Conservation (phyloP, 1,140 invertebrate genomes). For the Monochamus saltuarius region DNA sequence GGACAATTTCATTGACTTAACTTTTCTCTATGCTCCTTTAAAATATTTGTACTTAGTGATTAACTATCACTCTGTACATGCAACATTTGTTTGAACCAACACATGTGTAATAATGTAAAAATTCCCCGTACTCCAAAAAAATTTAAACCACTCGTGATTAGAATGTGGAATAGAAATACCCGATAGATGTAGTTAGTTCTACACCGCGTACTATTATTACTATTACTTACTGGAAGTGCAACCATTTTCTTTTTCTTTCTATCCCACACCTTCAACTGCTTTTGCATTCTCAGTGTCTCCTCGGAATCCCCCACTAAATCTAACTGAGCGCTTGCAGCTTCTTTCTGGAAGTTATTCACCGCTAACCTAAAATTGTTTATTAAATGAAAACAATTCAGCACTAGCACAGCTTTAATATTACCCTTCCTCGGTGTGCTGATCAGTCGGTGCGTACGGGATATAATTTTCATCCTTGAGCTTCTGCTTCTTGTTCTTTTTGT, state of each 20-base stretch:
- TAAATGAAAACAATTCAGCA: conserved; percentile 8
- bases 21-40: too few species aligned
- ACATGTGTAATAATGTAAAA: too few species aligned
- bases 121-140: too few species aligned
- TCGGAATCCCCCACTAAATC: conserved; percentile 76
- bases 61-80: too few species aligned
- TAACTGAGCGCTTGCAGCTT: conserved; percentile 66
- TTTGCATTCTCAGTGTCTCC: conserved; percentile 56
- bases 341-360: conserved; percentile 66
- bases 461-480: conserved; percentile 75
- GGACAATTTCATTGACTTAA: too few species aligned
- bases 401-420: conserved; percentile 49
- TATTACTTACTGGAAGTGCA: conserved; percentile 55
- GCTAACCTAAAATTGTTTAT: conserved; percentile 56
- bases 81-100: too few species aligned
- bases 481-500: conserved; percentile 58
- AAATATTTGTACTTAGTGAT: too few species aligned
- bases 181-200: too few species aligned
- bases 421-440: conserved; percentile 88
- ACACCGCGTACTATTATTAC: too few species aligned
- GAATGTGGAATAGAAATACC: too few species aligned
- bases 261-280: conserved; percentile 71
- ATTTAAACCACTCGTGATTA: too few species aligned
- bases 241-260: conserved; percentile 83
- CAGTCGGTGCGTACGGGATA: conserved; percentile 81